phyloP scores from a whole-genome alignment of 2,113 vertebrate genomes.

The Phrynosoma platyrhinos region DNA sequence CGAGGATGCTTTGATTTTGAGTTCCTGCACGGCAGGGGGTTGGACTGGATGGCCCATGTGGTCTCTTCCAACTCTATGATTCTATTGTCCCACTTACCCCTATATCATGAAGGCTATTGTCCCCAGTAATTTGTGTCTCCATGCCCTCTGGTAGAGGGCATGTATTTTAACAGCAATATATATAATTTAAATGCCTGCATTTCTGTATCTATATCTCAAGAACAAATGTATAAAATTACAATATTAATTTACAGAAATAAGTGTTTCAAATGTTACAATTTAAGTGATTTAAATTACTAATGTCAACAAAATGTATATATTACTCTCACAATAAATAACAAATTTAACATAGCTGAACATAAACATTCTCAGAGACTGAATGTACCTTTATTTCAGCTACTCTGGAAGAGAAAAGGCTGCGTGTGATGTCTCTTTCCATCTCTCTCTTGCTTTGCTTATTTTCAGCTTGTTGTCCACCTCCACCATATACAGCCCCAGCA shows the following conservation, averaged over 20 bases:
- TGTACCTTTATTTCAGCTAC: constrained; percentile 95
- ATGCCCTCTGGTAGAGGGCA: too few species aligned
- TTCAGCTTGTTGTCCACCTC: constrained; percentile 96
- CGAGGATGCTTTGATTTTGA: too few species aligned
- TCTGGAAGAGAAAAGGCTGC: constrained; percentile 96
- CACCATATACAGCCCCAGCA: constrained; percentile 96
- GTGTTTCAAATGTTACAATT: not conserved
- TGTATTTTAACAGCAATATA: not conserved
- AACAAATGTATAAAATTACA: not conserved
- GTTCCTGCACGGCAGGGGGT: too few species aligned
- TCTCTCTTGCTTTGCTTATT: constrained; percentile 97
- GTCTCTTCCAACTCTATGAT: too few species aligned
- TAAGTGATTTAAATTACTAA: not conserved
- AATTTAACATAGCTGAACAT: not conserved
- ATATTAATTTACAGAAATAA: not conserved
- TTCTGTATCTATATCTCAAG: not conserved
- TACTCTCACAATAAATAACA: not conserved
- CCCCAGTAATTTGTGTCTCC: too few species aligned
- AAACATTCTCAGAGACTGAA: not conserved
- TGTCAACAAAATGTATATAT: not conserved
- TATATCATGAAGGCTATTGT: too few species aligned
- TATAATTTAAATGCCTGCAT: not conserved
- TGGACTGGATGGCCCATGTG: too few species aligned
- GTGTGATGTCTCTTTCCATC: constrained; percentile 98
- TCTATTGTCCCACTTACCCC: too few species aligned